These are phyloP conservation scores for Plectrocnemia conspersa DNA, from an alignment of 1,140 invertebrate genomes.

Conservation along the genomic window DNA sequence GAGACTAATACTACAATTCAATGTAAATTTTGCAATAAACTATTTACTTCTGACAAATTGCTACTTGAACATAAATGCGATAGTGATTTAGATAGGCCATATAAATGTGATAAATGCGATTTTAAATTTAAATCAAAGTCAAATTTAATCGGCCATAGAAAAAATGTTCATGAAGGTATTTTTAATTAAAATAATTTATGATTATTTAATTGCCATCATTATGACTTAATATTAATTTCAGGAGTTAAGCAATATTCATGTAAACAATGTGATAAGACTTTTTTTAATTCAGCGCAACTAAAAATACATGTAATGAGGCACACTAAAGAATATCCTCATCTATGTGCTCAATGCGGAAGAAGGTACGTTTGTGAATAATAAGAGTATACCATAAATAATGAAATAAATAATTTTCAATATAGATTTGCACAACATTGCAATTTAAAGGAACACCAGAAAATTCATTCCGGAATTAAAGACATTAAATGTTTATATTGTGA, in stretches of 20 bases:
- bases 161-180: constrained; percentile 21
- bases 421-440: constrained; percentile 17
- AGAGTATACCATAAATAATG: not conserved
- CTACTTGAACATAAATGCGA: not conserved
- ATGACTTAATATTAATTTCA: constrained; percentile 1
- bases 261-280: constrained; percentile 10
- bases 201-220: not conserved
- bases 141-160: constrained; percentile 9
- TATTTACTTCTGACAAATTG: not conserved
- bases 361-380: constrained; percentile 4
- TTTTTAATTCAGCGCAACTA: constrained; percentile 12
- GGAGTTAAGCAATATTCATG: constrained; percentile 14
- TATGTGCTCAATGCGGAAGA: constrained; percentile 15
- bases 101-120: constrained; percentile 14
- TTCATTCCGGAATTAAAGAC: constrained; percentile 15
- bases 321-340: constrained; percentile 22
- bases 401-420: constrained; percentile 11
- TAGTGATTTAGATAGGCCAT: constrained; percentile 11
- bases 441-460: constrained; percentile 20
- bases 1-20: too few species aligned
- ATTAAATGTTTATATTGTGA: constrained; percentile 10
- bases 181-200: not conserved
- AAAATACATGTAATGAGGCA: constrained; percentile 20
- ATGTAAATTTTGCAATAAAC: too few species aligned
- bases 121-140: constrained; percentile 21